phyloP scores from a whole-genome alignment of 1,140 invertebrate genomes.

The Rhyacophila brunnea region DNA sequence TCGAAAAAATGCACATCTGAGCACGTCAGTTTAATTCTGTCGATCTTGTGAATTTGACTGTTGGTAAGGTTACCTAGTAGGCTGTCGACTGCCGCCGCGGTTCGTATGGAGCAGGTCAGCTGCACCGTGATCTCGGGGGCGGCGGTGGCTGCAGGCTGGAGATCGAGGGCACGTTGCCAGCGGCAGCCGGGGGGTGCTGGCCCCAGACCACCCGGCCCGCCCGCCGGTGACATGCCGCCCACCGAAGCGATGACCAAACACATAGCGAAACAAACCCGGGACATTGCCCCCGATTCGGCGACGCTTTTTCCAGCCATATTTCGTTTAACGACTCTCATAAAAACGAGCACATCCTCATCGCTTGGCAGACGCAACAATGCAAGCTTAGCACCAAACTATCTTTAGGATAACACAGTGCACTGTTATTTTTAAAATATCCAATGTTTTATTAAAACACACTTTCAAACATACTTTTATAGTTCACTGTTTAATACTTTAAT shows the following conservation, averaged over 20 bases:
- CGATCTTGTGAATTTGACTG: slow-evolving; percentile 66
- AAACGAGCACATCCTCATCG: neutral
- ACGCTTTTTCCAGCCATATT: neutral
- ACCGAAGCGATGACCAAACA: slow-evolving; percentile 43
- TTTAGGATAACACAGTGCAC: too few species aligned
- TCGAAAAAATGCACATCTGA: slow-evolving; percentile 78
- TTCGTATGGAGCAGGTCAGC: slow-evolving; percentile 70
- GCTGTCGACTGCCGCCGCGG: slow-evolving; percentile 67
- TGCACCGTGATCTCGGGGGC: slow-evolving; percentile 54
- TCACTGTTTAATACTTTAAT: neutral
- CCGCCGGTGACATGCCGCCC: slow-evolving; percentile 43
- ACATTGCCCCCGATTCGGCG: neutral
- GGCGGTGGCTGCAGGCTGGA: slow-evolving; percentile 36
- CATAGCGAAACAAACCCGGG: slow-evolving; percentile 1
- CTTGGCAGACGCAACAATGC: neutral
- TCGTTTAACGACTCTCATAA: slow-evolving; percentile 2
- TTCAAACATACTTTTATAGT: neutral
- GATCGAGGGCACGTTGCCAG: slow-evolving; percentile 60
- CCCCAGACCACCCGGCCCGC: slow-evolving; percentile 42
- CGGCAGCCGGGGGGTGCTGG: slow-evolving; percentile 65
- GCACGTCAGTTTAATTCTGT: slow-evolving; percentile 70
- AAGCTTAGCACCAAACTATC: too few species aligned
- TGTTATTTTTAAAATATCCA: neutral
- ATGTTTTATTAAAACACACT: neutral
- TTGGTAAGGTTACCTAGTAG: slow-evolving; percentile 70